Evolutionary conservation across 2,113 vertebrate genomes (phyloP).

Genomic region (Paedocypris sp.): DNA sequence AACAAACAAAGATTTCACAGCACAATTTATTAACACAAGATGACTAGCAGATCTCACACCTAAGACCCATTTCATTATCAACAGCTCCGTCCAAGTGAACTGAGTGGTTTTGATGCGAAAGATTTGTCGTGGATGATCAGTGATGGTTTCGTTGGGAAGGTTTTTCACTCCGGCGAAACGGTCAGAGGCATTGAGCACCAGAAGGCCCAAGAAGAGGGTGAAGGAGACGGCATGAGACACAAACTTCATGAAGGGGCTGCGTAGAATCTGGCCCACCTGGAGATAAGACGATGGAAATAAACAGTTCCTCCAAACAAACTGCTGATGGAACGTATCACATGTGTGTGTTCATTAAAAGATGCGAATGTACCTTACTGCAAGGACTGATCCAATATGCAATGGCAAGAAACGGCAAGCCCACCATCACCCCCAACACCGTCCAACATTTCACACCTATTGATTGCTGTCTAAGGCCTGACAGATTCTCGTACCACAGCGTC

Average conservation of each 20-base stretch:
- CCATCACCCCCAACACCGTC: slow-evolving; percentile 73
- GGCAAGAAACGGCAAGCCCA: slow-evolving; percentile 75
- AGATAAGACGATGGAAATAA: slow-evolving; percentile 17
- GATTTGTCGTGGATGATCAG: slow-evolving; percentile 75
- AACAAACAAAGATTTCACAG: too few species aligned
- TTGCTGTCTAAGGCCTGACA: slow-evolving; percentile 76
- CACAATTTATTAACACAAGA: too few species aligned
- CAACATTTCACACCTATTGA: slow-evolving; percentile 77
- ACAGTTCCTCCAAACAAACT: too few species aligned
- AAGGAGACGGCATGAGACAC: slow-evolving; percentile 81
- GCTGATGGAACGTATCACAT: too few species aligned
- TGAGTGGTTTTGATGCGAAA: slow-evolving; percentile 80
- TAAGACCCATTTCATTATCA: slow-evolving; percentile 82
- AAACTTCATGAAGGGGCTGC: slow-evolving; percentile 85
- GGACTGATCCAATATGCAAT: slow-evolving; percentile 79
- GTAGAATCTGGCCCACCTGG: slow-evolving; percentile 73
- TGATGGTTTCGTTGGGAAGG: slow-evolving; percentile 72
- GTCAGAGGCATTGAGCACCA: slow-evolving; percentile 82
- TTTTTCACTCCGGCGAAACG: slow-evolving; percentile 74
- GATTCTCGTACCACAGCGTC: slow-evolving; percentile 83
- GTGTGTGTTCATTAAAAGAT: not conserved
- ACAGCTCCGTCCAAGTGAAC: slow-evolving; percentile 80
- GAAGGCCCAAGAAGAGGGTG: slow-evolving; percentile 76
- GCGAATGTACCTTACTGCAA: slow-evolving; percentile 74
- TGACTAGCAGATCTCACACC: too few species aligned